These are phyloP conservation scores for Melanophora roralis DNA, from an alignment of 2,888 invertebrate species.

Conservation along the genomic window DNA sequence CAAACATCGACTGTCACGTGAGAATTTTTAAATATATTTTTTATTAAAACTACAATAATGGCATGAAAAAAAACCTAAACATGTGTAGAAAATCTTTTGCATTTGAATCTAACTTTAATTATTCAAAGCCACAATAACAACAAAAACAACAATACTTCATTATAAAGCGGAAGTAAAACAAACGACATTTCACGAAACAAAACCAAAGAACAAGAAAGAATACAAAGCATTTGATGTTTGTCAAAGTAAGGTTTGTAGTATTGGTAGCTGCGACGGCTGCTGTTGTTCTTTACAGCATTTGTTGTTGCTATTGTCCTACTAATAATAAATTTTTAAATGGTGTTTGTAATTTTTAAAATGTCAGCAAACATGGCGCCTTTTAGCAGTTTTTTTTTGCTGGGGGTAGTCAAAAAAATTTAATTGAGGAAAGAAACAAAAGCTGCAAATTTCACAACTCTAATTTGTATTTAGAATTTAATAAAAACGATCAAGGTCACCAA, in stretches of 20 bases:
- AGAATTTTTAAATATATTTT: background rate
- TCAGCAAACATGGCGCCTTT: constrained; percentile 59
- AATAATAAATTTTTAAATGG: constrained; percentile 43
- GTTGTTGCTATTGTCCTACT: constrained; percentile 42
- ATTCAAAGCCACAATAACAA: background rate
- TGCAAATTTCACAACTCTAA: constrained; percentile 13
- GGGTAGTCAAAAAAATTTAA: constrained; percentile 12
- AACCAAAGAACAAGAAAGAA: constrained; percentile 18
- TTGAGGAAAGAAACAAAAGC: constrained; percentile 8
- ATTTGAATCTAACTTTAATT: background rate
- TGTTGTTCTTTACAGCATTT: constrained; percentile 1
- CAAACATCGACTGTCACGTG: background rate
- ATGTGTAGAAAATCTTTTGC: background rate
- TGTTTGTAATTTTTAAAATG: constrained; percentile 53
- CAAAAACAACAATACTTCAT: background rate
- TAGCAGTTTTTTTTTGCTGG: background rate
- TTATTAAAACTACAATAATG: background rate
- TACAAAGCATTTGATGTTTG: constrained; percentile 32
- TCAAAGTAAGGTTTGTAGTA: background rate
- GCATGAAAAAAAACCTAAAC: background rate
- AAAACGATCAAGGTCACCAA: constrained; percentile 58
- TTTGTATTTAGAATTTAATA: constrained; percentile 42
- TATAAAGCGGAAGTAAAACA: constrained; percentile 46
- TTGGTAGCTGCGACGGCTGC: background rate
- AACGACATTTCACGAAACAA: constrained; percentile 49